Evolutionary conservation across 1,140 invertebrate genomes (phyloP), one percentile per base, ranked within the genome.

Genomic region (Hestina assimilis): DNA sequence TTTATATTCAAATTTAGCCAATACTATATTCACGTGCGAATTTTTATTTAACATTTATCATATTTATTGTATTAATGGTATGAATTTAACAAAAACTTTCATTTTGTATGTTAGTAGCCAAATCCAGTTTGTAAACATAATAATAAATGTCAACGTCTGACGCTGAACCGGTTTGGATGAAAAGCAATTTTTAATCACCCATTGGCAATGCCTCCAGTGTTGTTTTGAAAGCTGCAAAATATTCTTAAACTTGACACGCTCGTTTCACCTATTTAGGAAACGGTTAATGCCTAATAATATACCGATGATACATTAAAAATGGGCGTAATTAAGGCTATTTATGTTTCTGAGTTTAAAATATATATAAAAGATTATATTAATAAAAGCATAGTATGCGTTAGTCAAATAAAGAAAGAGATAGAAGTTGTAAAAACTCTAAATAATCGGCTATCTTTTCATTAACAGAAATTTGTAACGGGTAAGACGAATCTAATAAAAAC

Each of bases 131-230:
- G 72, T 79, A 72, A 79, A 69, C 66, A 73, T 76, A 77, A 77
- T 81, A 65, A 77, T 75, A n/a, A 82, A 82, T 83, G 75, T 79
- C 79, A 77, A 66, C 70, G 70, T 76, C 77, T 79, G 79, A 62
- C 59, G 73, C 62, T 63, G 17, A 52, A 83, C 83, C 79, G 79
- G 80, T 82, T 68, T 19, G 58, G 47, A 68, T 75, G 56, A 70
- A 71, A 73, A 67, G 50, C 64, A 64, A n/a, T 68, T 79, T 73
- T 78, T 74, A 69, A 71, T 75, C 70, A 64, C 54, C 61, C 62
- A 69, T 73, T 33, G 50, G 45, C 64, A 70, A 67, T 53, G 66
- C 66, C 62, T 63, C 52, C 56, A 55, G 72, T 69, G 64, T 63
- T 63, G 61, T 75, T 51, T 63, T 59, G 45, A 52, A 63, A 63